A percentile compares a stretch with the other conserved stretches of the same genome.
Conservation (phyloP, 1,140 invertebrate species). For the Melanaphis sacchari region DNA sequence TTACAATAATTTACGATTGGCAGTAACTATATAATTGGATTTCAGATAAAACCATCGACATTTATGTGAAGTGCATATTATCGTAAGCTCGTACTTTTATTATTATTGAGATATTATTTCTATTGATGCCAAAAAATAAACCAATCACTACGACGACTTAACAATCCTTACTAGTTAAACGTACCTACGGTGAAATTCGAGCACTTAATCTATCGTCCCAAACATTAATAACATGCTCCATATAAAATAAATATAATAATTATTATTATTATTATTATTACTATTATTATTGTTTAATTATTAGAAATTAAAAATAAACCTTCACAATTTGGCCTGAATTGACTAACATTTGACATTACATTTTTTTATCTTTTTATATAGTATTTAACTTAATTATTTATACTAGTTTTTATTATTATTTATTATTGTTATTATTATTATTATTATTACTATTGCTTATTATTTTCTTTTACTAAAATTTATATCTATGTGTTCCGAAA, state of each 20-base stretch:
- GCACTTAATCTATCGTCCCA: neutral
- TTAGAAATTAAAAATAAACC: too few relatives aligned
- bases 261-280: too few relatives aligned
- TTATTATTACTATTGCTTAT: neutral
- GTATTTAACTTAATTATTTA: too few relatives aligned
- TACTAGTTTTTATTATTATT: too few relatives aligned
- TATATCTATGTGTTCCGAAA: neutral
- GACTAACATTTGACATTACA: too few relatives aligned
- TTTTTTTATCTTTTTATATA: too few relatives aligned
- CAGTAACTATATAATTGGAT: neutral
- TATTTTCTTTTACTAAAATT: neutral
- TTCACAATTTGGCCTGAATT: too few relatives aligned
- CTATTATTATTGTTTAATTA: too few relatives aligned
- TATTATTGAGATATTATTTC: neutral
- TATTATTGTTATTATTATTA: neutral
- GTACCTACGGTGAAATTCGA: neutral
- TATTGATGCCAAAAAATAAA: neutral
- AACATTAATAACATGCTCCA: neutral
- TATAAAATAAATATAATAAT: neutral
- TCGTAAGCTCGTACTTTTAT: neutral
- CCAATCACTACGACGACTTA: neutral
- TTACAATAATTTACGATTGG: neutral
- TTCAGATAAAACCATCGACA: neutral
- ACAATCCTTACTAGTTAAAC: neutral
- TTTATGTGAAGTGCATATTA: neutral